Percentiles rank a stretch among this genome's conserved stretches.
Conservation (phyloP, 2,797 vertebrate species). For the Phoebastria nigripes region DNA sequence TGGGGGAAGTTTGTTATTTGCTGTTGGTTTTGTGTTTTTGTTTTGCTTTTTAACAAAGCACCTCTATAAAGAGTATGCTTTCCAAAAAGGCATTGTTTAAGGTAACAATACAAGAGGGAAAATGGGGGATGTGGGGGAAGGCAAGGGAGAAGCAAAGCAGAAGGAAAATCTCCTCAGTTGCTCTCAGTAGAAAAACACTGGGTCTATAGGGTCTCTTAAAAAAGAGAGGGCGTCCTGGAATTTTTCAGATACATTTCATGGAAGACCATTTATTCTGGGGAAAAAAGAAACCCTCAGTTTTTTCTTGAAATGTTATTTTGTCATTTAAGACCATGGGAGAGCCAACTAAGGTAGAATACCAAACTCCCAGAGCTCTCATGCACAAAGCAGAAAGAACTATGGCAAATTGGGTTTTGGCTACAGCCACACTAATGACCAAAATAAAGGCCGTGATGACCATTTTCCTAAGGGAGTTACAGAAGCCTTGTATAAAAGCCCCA, state of each 20-base stretch:
- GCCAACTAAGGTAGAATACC: background rate
- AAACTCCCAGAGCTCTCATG: background rate
- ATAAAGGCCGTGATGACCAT: background rate
- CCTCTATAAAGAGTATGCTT: background rate
- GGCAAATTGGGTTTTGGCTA: background rate
- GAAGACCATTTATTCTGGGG: background rate
- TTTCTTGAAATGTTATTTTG: background rate
- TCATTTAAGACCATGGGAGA: background rate
- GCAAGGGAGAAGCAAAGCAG: background rate
- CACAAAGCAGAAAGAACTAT: background rate
- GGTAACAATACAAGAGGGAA: slow-evolving; percentile 26
- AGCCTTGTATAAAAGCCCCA: background rate
- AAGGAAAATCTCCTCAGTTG: background rate
- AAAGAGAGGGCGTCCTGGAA: background rate
- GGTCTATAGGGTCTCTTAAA: background rate
- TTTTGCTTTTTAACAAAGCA: slow-evolving; percentile 41
- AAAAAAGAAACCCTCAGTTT: rapidly evolving
- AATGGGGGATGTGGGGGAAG: background rate
- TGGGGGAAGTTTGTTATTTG: background rate
- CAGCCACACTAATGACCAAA: background rate
- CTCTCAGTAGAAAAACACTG: background rate
- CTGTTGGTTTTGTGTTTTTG: slow-evolving; percentile 10
- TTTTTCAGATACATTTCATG: background rate
- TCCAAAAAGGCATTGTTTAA: slow-evolving; percentile 43
- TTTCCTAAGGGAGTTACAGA: background rate